These are phyloP conservation scores for Hafferia zeledoni DNA, from an alignment of 2,797 vertebrate species.

Conservation along the genomic window DNA sequence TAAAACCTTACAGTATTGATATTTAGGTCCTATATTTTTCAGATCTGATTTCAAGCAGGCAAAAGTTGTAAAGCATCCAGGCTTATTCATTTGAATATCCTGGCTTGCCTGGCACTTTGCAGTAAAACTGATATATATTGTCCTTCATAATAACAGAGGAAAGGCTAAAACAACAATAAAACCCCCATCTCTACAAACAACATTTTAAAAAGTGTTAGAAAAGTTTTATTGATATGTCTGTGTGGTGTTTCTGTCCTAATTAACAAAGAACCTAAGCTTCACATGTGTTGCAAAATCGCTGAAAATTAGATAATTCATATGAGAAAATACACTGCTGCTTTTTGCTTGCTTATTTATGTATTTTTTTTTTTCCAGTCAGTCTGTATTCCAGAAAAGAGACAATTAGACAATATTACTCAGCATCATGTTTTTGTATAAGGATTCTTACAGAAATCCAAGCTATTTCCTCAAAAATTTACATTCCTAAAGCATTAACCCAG, in stretches of 20 bases:
- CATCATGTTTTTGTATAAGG: not conserved
- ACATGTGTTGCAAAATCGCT: not conserved
- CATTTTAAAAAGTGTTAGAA: not conserved
- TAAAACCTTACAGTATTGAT: conserved; percentile 60
- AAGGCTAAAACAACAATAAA: conserved; percentile 40
- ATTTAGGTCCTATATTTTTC: conserved; percentile 64
- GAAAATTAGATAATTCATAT: not conserved
- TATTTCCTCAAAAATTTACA: not conserved
- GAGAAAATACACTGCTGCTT: not conserved
- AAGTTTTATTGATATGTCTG: not conserved
- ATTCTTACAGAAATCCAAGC: not conserved
- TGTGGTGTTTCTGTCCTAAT: not conserved
- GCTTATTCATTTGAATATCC: conserved; percentile 51
- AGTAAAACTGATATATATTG: conserved; percentile 64
- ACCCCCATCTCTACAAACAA: conserved; percentile 7
- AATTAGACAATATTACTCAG: not conserved
- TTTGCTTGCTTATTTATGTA: not conserved
- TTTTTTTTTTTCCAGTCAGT: not conserved
- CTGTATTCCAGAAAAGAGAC: not conserved
- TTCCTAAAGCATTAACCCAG: not conserved
- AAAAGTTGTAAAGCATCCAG: conserved; percentile 38
- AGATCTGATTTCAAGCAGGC: conserved; percentile 55
- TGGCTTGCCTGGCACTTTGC: conserved; percentile 44
- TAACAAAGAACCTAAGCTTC: not conserved
- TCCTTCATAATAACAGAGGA: conserved; percentile 31